phyloP scores from a whole-genome alignment of 2,113 vertebrate species.

The Odocoileus virginianus region DNA sequence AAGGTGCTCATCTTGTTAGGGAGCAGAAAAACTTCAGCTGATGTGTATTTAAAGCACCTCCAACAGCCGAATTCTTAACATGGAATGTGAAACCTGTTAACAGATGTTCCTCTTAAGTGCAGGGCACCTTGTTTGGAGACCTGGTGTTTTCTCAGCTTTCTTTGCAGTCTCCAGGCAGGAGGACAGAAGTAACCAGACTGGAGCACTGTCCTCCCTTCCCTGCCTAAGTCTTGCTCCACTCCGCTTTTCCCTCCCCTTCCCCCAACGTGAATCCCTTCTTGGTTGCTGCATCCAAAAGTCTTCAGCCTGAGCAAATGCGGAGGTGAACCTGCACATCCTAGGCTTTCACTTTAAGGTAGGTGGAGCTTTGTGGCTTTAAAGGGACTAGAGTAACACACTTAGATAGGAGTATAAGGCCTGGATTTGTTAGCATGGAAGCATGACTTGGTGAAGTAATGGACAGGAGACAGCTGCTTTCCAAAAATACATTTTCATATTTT shows the following conservation, averaged over 20 bases:
- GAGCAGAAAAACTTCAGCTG: not conserved
- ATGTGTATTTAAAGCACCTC: not conserved
- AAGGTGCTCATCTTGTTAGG: not conserved
- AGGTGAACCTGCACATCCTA: not conserved
- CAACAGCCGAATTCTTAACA: not conserved
- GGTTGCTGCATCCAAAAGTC: not conserved
- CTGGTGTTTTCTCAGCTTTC: not conserved
- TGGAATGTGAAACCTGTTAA: not conserved
- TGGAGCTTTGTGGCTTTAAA: not conserved
- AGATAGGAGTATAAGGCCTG: not conserved
- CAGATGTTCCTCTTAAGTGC: not conserved
- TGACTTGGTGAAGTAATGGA: not conserved
- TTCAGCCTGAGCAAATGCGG: not conserved
- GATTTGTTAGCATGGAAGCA: not conserved
- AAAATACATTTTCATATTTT: not conserved
- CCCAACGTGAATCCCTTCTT: not conserved
- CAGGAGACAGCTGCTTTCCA: not conserved
- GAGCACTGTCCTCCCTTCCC: not conserved
- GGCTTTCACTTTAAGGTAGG: not conserved
- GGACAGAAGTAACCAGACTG: not conserved
- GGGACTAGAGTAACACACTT: not conserved
- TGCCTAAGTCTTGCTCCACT: not conserved
- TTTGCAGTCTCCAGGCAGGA: not conserved
- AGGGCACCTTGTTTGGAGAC: not conserved
- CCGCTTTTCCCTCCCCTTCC: not conserved